Conservation (phyloP, 2,113 vertebrate genomes). For the Turnix velox region DNA sequence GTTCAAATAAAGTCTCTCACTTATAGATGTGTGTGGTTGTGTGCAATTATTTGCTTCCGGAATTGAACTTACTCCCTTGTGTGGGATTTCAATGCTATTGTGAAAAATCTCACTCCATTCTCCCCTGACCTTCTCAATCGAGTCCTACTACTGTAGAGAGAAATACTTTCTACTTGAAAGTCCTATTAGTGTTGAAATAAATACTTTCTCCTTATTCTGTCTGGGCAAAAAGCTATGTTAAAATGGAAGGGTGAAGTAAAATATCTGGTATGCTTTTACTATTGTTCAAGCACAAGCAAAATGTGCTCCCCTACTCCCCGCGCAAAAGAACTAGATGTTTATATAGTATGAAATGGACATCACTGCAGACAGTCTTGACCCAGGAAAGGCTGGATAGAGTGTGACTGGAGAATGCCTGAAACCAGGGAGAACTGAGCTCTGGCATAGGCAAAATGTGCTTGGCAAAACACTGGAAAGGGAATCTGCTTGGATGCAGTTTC, state of each 20-base stretch:
- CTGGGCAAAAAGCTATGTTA: background rate
- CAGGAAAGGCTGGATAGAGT: background rate
- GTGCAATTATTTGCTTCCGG: slow-evolving; percentile 47
- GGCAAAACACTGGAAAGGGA: background rate
- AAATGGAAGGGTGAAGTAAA: background rate
- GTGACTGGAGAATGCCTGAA: background rate
- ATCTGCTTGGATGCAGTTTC: background rate
- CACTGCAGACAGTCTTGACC: accelerated
- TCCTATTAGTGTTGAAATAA: background rate
- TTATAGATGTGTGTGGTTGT: background rate
- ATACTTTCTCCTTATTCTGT: background rate
- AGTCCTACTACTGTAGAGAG: background rate
- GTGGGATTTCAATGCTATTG: background rate
- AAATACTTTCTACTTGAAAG: background rate
- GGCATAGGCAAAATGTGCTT: background rate
- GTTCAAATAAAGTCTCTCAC: slow-evolving; percentile 66
- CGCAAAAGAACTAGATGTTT: background rate
- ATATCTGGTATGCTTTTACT: background rate
- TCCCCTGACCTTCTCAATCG: background rate
- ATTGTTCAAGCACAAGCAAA: background rate
- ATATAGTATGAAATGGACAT: background rate
- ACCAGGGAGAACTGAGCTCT: background rate
- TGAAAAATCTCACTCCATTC: background rate
- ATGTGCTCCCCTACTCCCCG: accelerated
- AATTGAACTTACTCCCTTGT: background rate